These are phyloP conservation scores for Melieria picta DNA, from an alignment of 2,888 invertebrate genomes.

Conservation along the genomic window DNA sequence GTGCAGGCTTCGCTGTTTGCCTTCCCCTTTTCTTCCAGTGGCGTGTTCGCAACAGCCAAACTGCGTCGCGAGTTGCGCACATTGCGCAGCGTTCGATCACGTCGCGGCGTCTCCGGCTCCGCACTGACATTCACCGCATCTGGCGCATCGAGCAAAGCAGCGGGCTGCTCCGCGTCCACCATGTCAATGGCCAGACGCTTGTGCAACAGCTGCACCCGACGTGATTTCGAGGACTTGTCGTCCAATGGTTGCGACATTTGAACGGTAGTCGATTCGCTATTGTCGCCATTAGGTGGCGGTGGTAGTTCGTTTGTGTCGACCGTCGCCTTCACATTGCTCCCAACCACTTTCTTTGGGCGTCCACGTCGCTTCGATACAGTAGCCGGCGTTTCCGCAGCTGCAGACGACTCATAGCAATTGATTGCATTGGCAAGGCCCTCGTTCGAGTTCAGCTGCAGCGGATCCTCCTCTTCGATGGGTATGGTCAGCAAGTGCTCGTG, in stretches of 20 bases:
- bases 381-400: not conserved
- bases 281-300: constrained; percentile 10
- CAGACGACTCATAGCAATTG: constrained; percentile 18
- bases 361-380: constrained; percentile 61
- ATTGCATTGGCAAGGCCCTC: constrained; percentile 50
- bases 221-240: constrained; percentile 51
- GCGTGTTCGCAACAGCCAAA: constrained; percentile 34
- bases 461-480: constrained; percentile 53
- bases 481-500: constrained; percentile 55
- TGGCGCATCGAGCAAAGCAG: constrained; percentile 10
- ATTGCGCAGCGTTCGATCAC: constrained; percentile 50
- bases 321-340: constrained; percentile 34
- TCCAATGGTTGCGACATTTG: constrained; percentile 14
- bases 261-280: not conserved
- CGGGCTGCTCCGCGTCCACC: constrained; percentile 54
- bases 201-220: constrained; percentile 60
- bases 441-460: constrained; percentile 45
- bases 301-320: not conserved
- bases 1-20: constrained; percentile 9
- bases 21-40: not conserved
- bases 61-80: constrained; percentile 58
- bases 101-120: constrained; percentile 39
- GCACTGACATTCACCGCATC: constrained; percentile 35
- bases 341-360: constrained; percentile 65
- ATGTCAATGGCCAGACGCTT: constrained; percentile 63